A percentile compares a stretch with the other conserved stretches of the same genome.
Evolutionary conservation across 2,888 invertebrate species (phyloP).

Genomic region (Cantharis rustica): DNA sequence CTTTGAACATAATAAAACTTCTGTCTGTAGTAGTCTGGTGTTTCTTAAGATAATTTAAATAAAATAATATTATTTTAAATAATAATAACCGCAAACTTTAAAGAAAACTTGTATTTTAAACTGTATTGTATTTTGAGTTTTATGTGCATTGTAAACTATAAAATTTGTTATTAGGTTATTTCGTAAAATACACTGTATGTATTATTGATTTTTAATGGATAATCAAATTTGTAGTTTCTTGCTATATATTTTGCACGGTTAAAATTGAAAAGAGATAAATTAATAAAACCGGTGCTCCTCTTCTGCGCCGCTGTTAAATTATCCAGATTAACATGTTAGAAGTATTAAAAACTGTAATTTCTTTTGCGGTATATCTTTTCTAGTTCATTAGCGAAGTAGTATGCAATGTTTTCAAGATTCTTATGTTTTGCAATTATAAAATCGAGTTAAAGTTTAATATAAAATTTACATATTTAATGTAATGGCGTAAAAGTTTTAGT

Average conservation of each 20-base stretch:
- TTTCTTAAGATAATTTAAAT: too few species aligned
- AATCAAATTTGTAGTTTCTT: not conserved
- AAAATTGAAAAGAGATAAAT: not conserved
- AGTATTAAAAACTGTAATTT: not conserved
- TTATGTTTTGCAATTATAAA: not conserved
- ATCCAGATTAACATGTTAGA: not conserved
- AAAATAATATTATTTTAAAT: too few species aligned
- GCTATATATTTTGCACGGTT: not conserved
- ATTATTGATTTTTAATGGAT: too few species aligned
- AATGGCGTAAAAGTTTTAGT: constrained; percentile 29
- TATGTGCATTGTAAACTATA: too few species aligned
- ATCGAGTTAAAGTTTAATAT: constrained; percentile 19
- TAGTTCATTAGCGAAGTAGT: not conserved
- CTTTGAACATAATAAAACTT: not conserved
- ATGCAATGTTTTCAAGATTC: not conserved
- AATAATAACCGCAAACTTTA: too few species aligned
- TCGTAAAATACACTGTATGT: too few species aligned
- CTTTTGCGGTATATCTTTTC: not conserved
- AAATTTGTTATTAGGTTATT: too few species aligned
- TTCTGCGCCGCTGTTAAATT: not conserved
- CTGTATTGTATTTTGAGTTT: too few species aligned
- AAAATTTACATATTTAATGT: constrained; percentile 22
- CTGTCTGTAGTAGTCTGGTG: too few species aligned
- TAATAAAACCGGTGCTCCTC: not conserved
- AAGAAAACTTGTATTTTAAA: too few species aligned